Evolutionary conservation across 2,888 invertebrate genomes (phyloP), one percentile per base, ranked within the genome.

Genomic region (Tachina grossa): DNA sequence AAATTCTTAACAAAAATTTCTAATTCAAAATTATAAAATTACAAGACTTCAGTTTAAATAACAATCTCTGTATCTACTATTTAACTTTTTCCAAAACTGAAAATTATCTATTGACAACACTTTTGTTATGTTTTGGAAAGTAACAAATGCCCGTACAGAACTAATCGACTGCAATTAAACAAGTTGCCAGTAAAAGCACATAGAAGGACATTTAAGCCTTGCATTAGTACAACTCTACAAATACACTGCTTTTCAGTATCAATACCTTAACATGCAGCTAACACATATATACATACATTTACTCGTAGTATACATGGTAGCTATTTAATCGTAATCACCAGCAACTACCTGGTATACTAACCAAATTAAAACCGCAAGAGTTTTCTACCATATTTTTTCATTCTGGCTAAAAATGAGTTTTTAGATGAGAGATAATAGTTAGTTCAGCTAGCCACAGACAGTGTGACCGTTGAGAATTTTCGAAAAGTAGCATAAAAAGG

Each of bases 301-400:
- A 31, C 6, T 31, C 6, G 31, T 31, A 1, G 6, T 31, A 31
- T 6, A 31, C 31, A 31, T 31, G 31, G 31, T 6, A 65, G n/a
- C 61, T 9, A 55, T 55, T 39, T 47, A 31, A 19, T 19, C 14
- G 1, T 45, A 39, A 39, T 22, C 61, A 39, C 31, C 10, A 47
- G 16, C 57, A 59, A 53, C 19, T 53, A 43, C 47, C 11, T 16
- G 16, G 5, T 31, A 49, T 31, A 53, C 55, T 55, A 55, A 59
- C 75, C 39, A 55, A 68, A 69, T 75, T 68, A 47, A 68, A 41
- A 69, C 59, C 68, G 45, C 61, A 75, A 75, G 51, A 68, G 45
- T 61, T 66, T 53, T 81, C 39, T 74, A 14, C 39, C 57, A 19
- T 31, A 43, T 59, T 74, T 59, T 59, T 81, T 19, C 19, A 53